Conservation (phyloP, 2,113 vertebrate species). For the Bubo scandiacus region DNA sequence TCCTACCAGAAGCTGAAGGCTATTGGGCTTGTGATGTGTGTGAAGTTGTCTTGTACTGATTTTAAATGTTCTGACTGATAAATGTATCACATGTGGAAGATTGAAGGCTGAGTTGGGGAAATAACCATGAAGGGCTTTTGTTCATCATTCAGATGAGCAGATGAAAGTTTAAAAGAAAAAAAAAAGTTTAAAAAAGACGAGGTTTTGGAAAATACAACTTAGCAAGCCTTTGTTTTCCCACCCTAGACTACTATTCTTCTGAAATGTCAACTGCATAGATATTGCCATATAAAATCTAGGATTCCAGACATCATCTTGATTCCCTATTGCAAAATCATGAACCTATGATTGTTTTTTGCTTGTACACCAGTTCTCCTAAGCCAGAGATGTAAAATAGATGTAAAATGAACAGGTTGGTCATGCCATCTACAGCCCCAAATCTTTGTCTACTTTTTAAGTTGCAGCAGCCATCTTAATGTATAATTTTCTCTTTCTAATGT, state of each 20-base stretch:
- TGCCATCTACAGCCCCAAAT: background rate
- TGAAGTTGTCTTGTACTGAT: background rate
- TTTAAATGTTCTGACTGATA: background rate
- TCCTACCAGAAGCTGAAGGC: background rate
- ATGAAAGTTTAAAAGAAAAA: background rate
- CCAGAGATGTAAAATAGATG: background rate
- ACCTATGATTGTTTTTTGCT: background rate
- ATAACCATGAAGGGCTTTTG: background rate
- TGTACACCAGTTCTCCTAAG: background rate
- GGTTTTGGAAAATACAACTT: background rate
- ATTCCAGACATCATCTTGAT: background rate
- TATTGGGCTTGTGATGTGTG: background rate
- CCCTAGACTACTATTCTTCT: background rate
- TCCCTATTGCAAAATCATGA: background rate
- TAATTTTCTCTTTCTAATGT: background rate
- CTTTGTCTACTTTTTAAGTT: background rate
- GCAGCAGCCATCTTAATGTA: background rate
- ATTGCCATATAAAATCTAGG: background rate
- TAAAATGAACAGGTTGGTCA: background rate
- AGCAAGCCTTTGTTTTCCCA: background rate
- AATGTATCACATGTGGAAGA: background rate
- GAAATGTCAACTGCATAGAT: background rate
- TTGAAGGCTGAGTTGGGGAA: background rate
- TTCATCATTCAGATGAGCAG: background rate
- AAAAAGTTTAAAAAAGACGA: background rate